A percentile compares a stretch with the other conserved stretches of the same genome.
These are phyloP conservation scores for Myotis yumanensis DNA, from an alignment of 2,113 vertebrate genomes.

Conservation along the genomic window DNA sequence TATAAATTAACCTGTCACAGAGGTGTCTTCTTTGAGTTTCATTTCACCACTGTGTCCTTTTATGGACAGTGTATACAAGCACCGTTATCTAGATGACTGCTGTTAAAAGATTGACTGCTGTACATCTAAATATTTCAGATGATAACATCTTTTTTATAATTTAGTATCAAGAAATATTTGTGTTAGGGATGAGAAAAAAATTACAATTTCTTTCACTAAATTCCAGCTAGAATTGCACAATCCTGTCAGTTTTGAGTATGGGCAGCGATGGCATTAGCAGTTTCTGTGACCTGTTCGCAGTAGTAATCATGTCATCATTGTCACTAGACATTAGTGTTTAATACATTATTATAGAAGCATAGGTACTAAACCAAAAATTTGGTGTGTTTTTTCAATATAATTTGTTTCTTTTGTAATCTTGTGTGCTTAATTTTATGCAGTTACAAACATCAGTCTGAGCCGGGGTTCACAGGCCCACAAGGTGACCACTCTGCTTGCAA, in stretches of 20 bases:
- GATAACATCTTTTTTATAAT: neutral
- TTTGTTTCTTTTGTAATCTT: neutral
- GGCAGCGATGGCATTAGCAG: neutral
- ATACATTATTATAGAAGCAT: neutral
- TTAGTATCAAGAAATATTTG: conserved; percentile 1
- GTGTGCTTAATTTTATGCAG: conserved; percentile 14
- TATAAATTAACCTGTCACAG: neutral
- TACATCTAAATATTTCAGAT: neutral
- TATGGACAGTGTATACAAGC: neutral
- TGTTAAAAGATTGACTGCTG: neutral
- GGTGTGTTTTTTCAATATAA: neutral
- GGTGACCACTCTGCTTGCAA: neutral
- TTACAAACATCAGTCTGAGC: neutral
- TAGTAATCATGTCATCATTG: neutral
- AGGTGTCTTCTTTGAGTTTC: neutral
- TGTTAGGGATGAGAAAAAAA: neutral
- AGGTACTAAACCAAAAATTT: neutral
- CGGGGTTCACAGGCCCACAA: neutral
- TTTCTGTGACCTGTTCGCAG: neutral
- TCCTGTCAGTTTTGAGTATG: neutral
- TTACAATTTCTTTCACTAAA: neutral
- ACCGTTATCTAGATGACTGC: neutral
- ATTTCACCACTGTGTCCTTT: neutral
- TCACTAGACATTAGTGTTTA: neutral
- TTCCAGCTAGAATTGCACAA: neutral